phyloP scores from a whole-genome alignment of 2,797 vertebrate species.

The Staurois parvus region DNA sequence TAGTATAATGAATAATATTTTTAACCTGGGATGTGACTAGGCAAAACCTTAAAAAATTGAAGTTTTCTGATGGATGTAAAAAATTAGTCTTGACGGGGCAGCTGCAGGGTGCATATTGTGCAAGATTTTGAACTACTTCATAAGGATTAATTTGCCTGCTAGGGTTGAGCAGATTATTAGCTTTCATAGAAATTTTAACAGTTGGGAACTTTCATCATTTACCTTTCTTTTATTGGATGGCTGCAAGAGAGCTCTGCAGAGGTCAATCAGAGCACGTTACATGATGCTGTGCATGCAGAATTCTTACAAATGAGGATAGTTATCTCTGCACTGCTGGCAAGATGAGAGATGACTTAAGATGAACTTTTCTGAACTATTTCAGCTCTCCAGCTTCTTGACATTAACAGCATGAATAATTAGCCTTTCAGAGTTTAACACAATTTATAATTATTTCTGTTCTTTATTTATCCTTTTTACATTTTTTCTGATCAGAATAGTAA shows the following conservation, averaged over 20 bases:
- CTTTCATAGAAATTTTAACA: neutral
- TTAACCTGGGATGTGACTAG: too few relatives aligned
- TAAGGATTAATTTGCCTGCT: neutral
- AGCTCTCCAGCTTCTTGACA: neutral
- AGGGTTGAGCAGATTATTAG: neutral
- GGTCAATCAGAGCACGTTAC: constrained; percentile 20
- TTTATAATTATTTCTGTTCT: neutral
- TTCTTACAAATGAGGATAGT: constrained; percentile 28
- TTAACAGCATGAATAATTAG: constrained; percentile 17
- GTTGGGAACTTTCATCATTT: constrained; percentile 21
- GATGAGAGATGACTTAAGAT: neutral
- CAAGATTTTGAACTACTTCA: neutral
- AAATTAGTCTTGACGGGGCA: too few relatives aligned
- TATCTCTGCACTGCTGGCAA: constrained; percentile 18
- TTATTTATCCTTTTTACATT: neutral
- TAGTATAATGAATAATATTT: too few relatives aligned
- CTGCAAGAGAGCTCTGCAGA: neutral
- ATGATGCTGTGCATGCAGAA: constrained; percentile 28
- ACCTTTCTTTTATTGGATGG: constrained; percentile 13
- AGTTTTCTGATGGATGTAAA: neutral
- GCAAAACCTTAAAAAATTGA: neutral
- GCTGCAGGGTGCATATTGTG: neutral
- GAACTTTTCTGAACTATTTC: constrained; percentile 18
- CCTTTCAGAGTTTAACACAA: neutral
- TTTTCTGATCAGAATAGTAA: neutral